phyloP scores from a whole-genome alignment of 2,113 vertebrate genomes.

The Crotalus horridus region DNA sequence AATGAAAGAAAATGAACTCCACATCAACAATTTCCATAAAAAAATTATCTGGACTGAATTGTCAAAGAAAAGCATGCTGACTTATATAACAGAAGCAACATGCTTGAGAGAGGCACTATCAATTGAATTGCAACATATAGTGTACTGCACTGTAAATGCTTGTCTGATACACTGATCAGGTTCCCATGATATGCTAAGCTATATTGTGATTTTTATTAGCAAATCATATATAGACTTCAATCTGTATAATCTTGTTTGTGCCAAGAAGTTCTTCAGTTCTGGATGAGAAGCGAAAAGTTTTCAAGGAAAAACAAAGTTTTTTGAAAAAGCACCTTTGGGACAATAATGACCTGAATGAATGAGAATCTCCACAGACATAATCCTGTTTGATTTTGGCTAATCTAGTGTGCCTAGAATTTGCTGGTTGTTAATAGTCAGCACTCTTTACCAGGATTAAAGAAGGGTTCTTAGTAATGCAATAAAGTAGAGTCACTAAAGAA shows the following conservation, averaged over 20 bases:
- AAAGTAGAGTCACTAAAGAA: not conserved
- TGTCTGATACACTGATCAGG: not conserved
- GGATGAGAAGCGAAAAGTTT: not conserved
- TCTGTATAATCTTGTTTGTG: not conserved
- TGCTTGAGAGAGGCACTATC: not conserved
- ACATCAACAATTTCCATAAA: not conserved
- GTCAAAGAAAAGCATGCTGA: not conserved
- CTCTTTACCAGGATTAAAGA: not conserved
- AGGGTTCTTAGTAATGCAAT: not conserved
- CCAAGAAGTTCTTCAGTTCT: not conserved
- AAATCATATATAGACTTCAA: not conserved
- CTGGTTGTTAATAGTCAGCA: not conserved
- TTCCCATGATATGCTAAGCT: not conserved
- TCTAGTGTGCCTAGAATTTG: not conserved
- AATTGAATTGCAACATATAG: not conserved
- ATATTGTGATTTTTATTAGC: not conserved
- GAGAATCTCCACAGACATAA: not conserved
- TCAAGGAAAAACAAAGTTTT: not conserved
- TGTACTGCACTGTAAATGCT: not conserved
- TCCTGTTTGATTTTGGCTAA: not conserved
- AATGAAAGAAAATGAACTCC: not conserved
- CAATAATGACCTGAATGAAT: not conserved
- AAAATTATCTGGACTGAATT: not conserved
- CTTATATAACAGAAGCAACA: not conserved
- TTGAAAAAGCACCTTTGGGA: not conserved